Conservation (phyloP, 2,113 vertebrate species). For the Sylvia atricapilla region DNA sequence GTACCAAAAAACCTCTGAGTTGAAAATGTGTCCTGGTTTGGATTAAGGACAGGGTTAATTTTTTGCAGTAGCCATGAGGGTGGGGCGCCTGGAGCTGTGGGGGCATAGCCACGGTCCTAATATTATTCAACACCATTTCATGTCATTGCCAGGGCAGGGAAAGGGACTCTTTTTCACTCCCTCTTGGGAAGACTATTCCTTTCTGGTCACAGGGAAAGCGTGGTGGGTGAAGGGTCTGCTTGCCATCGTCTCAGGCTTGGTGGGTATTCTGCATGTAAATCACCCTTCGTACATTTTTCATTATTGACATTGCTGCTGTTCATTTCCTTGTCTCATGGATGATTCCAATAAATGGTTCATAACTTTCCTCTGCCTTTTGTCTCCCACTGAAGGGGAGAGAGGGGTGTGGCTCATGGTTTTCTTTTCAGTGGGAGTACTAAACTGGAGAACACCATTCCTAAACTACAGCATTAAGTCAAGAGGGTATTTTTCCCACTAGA, state of each 20-base stretch:
- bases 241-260: too few species aligned
- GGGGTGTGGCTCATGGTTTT: neutral
- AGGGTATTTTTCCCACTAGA: neutral
- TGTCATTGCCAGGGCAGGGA: neutral
- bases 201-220: accelerated
- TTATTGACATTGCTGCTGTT: neutral
- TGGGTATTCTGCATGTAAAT: neutral
- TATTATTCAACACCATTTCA: neutral
- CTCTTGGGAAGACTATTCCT: neutral
- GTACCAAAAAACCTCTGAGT: neutral
- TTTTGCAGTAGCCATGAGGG: neutral
- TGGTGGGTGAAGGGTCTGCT: neutral
- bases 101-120: neutral
- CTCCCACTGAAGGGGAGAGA: neutral
- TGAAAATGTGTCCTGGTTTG: neutral
- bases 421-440: neutral
- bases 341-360: neutral
- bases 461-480: neutral
- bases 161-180: neutral
- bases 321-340: neutral
- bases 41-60: neutral
- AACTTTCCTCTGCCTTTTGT: neutral
- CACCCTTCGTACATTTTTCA: neutral
- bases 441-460: neutral
- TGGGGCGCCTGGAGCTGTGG: neutral